These are phyloP conservation scores for Drosophila orosa DNA, from an alignment of 1,140 invertebrate genomes.

Conservation along the genomic window DNA sequence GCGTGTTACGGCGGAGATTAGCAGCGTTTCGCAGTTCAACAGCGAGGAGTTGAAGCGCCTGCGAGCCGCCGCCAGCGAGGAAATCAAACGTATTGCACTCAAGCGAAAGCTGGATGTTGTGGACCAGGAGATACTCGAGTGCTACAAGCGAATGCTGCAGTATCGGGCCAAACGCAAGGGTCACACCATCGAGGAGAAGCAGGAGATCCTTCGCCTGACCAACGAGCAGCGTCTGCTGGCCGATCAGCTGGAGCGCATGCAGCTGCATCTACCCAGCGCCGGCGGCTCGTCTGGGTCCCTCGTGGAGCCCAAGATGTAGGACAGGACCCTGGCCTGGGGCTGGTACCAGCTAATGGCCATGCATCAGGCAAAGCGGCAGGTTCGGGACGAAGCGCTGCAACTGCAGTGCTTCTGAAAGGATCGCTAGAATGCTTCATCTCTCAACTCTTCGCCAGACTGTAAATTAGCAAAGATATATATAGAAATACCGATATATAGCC, in stretches of 20 bases:
- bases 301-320: slow-evolving; percentile 62
- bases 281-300: slow-evolving; percentile 8
- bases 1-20: slow-evolving; percentile 92
- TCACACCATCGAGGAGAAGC: slow-evolving; percentile 92
- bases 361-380: slow-evolving; percentile 67
- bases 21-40: slow-evolving; percentile 89
- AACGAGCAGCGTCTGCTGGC: slow-evolving; percentile 86
- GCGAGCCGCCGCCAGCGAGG: slow-evolving; percentile 86
- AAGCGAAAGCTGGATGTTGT: slow-evolving; percentile 88
- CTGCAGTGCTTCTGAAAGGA: slow-evolving; percentile 53
- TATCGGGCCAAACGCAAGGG: slow-evolving; percentile 92
- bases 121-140: slow-evolving; percentile 91
- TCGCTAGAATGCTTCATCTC: not conserved
- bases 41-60: slow-evolving; percentile 88
- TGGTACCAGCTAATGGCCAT: slow-evolving; percentile 73
- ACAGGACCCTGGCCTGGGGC: slow-evolving; percentile 74
- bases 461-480: slow-evolving; percentile 35
- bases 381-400: slow-evolving; percentile 46
- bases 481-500: not conserved
- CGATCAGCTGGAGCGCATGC: slow-evolving; percentile 85
- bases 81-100: slow-evolving; percentile 88
- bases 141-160: slow-evolving; percentile 90
- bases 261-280: slow-evolving; percentile 29
- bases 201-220: slow-evolving; percentile 89
- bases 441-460: slow-evolving; percentile 32